A percentile compares a stretch with the other conserved stretches of the same genome.
Evolutionary conservation across 2,888 invertebrate species (phyloP).

Genomic region (Germaria angustata): DNA sequence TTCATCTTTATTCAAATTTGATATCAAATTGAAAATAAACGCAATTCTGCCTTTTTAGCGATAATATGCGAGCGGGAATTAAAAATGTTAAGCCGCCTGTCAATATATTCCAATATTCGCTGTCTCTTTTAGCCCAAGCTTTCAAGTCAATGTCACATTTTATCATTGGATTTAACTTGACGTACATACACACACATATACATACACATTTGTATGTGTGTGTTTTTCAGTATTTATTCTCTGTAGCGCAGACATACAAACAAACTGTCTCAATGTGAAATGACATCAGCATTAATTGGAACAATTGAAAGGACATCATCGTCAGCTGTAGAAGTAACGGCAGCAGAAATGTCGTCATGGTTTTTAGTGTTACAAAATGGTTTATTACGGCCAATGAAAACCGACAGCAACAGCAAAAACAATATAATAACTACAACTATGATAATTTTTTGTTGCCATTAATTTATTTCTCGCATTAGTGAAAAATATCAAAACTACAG

Average conservation of each 20-base stretch:
- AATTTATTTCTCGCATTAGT: constrained; percentile 21
- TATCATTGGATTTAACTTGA: constrained; percentile 57
- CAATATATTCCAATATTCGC: constrained; percentile 55
- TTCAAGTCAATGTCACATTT: constrained; percentile 62
- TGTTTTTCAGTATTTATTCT: neutral
- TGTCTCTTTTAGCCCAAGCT: constrained; percentile 24
- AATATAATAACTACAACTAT: constrained; percentile 26
- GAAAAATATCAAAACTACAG: neutral
- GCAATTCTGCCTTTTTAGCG: neutral
- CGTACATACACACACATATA: constrained; percentile 26
- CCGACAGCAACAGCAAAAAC: neutral
- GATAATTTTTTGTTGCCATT: constrained; percentile 25
- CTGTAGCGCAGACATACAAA: neutral
- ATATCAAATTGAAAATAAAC: constrained; percentile 36
- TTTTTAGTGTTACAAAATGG: constrained; percentile 47
- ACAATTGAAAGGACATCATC: constrained; percentile 36
- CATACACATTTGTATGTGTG: neutral
- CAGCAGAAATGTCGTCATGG: constrained; percentile 49
- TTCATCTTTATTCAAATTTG: neutral
- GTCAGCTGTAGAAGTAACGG: constrained; percentile 21
- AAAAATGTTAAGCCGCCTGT: constrained; percentile 58
- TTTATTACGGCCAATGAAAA: constrained; percentile 40
- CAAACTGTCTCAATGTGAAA: constrained; percentile 22
- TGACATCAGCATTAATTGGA: constrained; percentile 39
- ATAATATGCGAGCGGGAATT: constrained; percentile 19